Evolutionary conservation across 2,888 invertebrate species (phyloP).

Genomic region (Catocala nupta): DNA sequence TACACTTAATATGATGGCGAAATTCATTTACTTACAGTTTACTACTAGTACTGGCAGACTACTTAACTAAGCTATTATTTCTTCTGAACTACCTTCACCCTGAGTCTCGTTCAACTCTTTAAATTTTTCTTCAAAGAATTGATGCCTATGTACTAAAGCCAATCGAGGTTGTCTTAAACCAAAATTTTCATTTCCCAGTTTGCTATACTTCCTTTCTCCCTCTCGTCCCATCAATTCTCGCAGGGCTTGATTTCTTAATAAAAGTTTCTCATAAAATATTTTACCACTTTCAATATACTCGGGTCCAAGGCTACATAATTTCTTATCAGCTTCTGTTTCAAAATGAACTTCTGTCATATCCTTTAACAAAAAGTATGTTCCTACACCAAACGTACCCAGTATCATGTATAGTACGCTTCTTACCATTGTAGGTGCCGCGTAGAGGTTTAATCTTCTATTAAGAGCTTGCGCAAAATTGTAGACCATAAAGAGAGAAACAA

Average conservation of each 20-base stretch:
- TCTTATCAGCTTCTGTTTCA: conserved; percentile 89
- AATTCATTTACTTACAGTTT: too few species aligned
- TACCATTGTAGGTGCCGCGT: conserved; percentile 81
- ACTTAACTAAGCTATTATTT: not conserved
- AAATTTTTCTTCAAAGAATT: conserved; percentile 88
- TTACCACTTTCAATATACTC: conserved; percentile 91
- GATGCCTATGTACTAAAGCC: conserved; percentile 89
- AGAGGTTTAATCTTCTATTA: conserved; percentile 86
- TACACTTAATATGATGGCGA: too few species aligned
- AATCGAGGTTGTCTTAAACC: conserved; percentile 89
- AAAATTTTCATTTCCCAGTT: conserved; percentile 90
- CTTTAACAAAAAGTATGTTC: conserved; percentile 89
- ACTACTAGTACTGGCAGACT: not conserved
- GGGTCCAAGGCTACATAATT: conserved; percentile 87
- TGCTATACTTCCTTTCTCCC: conserved; percentile 89
- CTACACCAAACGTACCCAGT: conserved; percentile 85
- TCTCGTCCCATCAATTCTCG: conserved; percentile 88
- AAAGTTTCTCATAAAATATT: conserved; percentile 91
- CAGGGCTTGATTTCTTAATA: conserved; percentile 92
- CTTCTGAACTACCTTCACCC: conserved; percentile 18
- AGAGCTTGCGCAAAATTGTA: conserved; percentile 84
- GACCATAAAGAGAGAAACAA: conserved; percentile 77
- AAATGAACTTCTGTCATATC: conserved; percentile 89
- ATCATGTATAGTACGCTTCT: conserved; percentile 84
- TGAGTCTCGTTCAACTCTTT: conserved; percentile 60